Evolutionary conservation across 2,888 invertebrate species (phyloP).

Genomic region (Cantharis rufa): DNA sequence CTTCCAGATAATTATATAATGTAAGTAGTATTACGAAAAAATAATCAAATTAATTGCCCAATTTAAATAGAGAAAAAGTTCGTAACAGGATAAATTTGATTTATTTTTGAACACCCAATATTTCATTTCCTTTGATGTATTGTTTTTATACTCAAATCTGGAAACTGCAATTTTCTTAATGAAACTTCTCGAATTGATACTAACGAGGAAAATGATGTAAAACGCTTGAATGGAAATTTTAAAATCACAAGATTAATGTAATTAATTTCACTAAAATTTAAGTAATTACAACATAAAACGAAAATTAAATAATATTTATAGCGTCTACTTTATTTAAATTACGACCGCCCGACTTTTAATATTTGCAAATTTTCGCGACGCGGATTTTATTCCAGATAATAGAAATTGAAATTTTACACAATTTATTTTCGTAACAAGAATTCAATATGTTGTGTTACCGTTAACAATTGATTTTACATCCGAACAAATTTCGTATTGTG

Average conservation of each 20-base stretch:
- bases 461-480: conserved; percentile 14
- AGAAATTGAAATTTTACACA: neutral
- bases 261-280: neutral
- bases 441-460: conserved; percentile 1
- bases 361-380: neutral
- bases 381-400: neutral
- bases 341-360: neutral
- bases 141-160: neutral
- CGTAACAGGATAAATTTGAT: neutral
- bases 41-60: neutral
- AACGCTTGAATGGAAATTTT: neutral
- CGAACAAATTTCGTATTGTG: conserved; percentile 16
- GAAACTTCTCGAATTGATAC: neutral
- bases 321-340: neutral
- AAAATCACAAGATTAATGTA: neutral
- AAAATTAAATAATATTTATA: neutral
- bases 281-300: neutral
- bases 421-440: neutral
- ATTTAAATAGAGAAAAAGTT: neutral
- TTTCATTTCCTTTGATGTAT: neutral
- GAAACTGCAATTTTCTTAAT: neutral
- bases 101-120: neutral
- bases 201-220: neutral
- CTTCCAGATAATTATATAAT: no score
- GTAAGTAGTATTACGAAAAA: neutral